These are phyloP conservation scores for Rosalia funebris DNA, from an alignment of 2,888 invertebrate genomes.

Conservation along the genomic window DNA sequence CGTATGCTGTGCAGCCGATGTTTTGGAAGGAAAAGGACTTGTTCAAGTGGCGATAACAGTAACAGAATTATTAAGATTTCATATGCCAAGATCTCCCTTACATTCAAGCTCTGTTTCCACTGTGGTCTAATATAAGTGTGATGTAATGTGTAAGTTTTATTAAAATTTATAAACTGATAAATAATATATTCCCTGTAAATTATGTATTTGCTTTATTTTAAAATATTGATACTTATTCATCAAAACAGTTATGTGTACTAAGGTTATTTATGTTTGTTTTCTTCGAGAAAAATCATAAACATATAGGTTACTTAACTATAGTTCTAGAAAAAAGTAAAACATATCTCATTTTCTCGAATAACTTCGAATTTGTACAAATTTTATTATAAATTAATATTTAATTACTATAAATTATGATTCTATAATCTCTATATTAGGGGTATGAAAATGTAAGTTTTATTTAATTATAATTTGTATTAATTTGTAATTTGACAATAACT, in stretches of 20 bases:
- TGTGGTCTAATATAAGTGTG: constrained; percentile 46
- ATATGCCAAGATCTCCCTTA: constrained; percentile 64
- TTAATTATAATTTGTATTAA: constrained; percentile 15
- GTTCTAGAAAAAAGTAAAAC: constrained; percentile 21
- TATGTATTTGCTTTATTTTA: neutral
- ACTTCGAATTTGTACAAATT: constrained; percentile 34
- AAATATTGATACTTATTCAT: neutral
- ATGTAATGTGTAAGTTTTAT: constrained; percentile 18
- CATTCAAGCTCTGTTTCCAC: constrained; percentile 53
- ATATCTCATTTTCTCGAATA: constrained; percentile 28
- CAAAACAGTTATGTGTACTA: too few species aligned
- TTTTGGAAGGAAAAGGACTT: constrained; percentile 89
- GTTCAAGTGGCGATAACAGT: constrained; percentile 91
- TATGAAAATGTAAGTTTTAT: neutral
- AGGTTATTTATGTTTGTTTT: neutral
- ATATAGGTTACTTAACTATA: neutral
- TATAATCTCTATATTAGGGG: constrained; percentile 20
- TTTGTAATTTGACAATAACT: constrained; percentile 18
- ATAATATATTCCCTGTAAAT: constrained; percentile 21
- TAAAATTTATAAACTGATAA: constrained; percentile 15
- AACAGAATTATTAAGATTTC: constrained; percentile 80
- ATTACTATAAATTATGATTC: constrained; percentile 3
- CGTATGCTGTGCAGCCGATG: constrained; percentile 90
- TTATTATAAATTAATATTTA: constrained; percentile 9
- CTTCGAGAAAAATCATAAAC: neutral